Conservation (phyloP, 2,113 vertebrate species). For the Syngnathus typhle region DNA sequence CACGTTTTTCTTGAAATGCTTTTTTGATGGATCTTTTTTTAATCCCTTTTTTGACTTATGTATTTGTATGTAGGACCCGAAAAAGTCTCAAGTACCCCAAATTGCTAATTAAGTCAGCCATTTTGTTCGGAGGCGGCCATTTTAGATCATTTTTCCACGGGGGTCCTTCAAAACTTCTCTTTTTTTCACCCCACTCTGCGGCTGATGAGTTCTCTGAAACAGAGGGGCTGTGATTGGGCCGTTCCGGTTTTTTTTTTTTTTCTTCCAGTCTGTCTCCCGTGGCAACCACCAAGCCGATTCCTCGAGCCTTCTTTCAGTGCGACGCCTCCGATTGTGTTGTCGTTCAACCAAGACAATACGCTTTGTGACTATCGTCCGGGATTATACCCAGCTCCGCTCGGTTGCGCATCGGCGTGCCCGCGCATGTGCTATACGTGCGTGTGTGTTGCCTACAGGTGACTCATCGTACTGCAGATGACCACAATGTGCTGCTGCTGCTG, state of each 20-base stretch:
- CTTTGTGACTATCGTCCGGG: not conserved
- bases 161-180: not conserved
- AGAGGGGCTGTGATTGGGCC: not conserved
- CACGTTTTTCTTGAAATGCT: too few relatives aligned
- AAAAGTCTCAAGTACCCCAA: too few relatives aligned
- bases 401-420: not conserved
- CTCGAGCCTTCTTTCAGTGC: not conserved
- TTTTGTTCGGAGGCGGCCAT: not conserved
- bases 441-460: slow-evolving; percentile 67
- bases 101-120: not conserved
- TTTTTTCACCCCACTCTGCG: not conserved
- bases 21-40: too few relatives aligned
- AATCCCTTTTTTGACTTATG: too few relatives aligned
- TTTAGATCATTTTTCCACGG: not conserved
- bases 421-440: slow-evolving; percentile 2
- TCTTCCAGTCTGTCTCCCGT: not conserved
- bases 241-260: not conserved
- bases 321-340: not conserved
- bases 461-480: slow-evolving; percentile 67
- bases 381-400: not conserved
- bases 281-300: slow-evolving; percentile 8
- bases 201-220: not conserved
- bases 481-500: slow-evolving; percentile 45
- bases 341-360: slow-evolving; percentile 3
- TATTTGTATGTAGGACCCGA: too few relatives aligned